phyloP scores from a whole-genome alignment of 2,797 vertebrate species.

The Chaetodon trifasciatus region DNA sequence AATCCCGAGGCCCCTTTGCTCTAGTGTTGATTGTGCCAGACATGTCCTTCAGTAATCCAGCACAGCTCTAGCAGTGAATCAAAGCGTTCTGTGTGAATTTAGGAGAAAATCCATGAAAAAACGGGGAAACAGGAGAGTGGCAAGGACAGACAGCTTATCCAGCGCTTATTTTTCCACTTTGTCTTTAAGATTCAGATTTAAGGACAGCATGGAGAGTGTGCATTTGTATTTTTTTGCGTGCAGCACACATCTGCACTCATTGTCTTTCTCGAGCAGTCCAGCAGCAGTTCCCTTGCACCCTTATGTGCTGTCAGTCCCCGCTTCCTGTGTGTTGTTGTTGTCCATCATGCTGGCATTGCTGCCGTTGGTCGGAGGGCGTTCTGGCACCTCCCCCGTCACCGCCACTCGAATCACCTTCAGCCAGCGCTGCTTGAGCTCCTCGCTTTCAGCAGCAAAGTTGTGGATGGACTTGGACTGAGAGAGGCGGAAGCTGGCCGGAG shows the following conservation, averaged over 20 bases:
- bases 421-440: conserved; percentile 97
- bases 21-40: conserved; percentile 78
- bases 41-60: conserved; percentile 69
- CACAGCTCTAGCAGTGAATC: conserved; percentile 52
- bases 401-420: conserved; percentile 92
- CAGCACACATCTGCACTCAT: conserved; percentile 14
- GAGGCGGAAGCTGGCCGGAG: conserved; percentile 92
- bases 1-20: conserved; percentile 53
- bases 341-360: conserved; percentile 53
- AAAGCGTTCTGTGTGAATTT: conserved; percentile 2
- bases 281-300: conserved; percentile 13
- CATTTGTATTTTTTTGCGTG: conserved; percentile 24
- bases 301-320: conserved; percentile 76
- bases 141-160: conserved; percentile 71
- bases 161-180: conserved; percentile 58
- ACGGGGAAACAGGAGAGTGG: conserved; percentile 18
- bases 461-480: conserved; percentile 96
- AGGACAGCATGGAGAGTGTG: conserved; percentile 30
- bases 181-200: conserved; percentile 33
- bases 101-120: conserved; percentile 45
- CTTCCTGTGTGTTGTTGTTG: conserved; percentile 71
- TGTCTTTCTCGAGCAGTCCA: conserved; percentile 13
- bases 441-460: conserved; percentile 93
- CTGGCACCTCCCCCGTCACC: conserved; percentile 90
- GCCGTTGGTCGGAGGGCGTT: conserved; percentile 64